phyloP scores from a whole-genome alignment of 2,888 invertebrate species.

The Chrysolina haemoptera region DNA sequence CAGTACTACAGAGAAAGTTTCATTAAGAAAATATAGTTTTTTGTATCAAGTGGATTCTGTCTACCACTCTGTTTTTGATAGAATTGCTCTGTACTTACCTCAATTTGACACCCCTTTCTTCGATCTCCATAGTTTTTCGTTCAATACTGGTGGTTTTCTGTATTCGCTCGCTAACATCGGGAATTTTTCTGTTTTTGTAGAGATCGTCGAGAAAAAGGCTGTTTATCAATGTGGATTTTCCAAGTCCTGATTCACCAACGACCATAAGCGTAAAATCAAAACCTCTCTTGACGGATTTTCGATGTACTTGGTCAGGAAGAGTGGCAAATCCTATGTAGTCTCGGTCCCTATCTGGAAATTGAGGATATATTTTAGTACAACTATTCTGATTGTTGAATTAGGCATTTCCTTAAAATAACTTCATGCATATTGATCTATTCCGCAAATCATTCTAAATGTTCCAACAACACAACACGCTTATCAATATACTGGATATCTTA shows the following conservation, averaged over 20 bases:
- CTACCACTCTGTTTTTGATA: too few relatives aligned
- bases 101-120: conserved; percentile 92
- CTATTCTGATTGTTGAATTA: not conserved
- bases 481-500: too few relatives aligned
- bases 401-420: too few relatives aligned
- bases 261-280: conserved; percentile 98
- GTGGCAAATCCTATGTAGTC: conserved; percentile 97
- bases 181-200: conserved; percentile 87
- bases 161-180: conserved; percentile 76
- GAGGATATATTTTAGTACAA: not conserved
- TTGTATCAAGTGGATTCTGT: too few relatives aligned
- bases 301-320: conserved; percentile 94
- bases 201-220: conserved; percentile 94
- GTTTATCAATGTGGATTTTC: conserved; percentile 95
- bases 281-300: conserved; percentile 95
- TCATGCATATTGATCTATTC: too few relatives aligned
- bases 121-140: conserved; percentile 93
- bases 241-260: conserved; percentile 93
- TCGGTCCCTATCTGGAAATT: conserved; percentile 71
- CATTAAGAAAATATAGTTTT: too few relatives aligned
- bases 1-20: too few relatives aligned
- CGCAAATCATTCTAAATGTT: too few relatives aligned
- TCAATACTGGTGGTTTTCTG: conserved; percentile 82
- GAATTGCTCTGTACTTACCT: conserved; percentile 66
- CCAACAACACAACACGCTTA: too few relatives aligned